Evolutionary conservation across 2,888 invertebrate genomes (phyloP).

Genomic region (Lycia hirtaria): DNA sequence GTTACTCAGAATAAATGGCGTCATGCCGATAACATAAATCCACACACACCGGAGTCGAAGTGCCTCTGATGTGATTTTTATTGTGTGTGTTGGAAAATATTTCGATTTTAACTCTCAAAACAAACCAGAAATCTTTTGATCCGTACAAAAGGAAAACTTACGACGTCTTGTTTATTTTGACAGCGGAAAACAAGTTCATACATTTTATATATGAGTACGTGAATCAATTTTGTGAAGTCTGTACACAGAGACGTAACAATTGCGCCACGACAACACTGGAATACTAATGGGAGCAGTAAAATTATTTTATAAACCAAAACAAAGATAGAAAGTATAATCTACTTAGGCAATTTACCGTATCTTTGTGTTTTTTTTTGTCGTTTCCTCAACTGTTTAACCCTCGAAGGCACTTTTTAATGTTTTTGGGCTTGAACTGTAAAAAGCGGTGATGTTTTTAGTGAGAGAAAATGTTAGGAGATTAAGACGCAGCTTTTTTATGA

Average conservation of each 20-base stretch:
- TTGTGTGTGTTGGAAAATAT: slow-evolving; percentile 27
- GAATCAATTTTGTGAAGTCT: slow-evolving; percentile 42
- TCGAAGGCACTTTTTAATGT: slow-evolving; percentile 53
- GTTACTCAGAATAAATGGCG: slow-evolving; percentile 12
- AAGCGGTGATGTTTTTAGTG: slow-evolving; percentile 42
- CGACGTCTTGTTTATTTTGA: slow-evolving; percentile 42
- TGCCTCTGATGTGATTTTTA: slow-evolving; percentile 27
- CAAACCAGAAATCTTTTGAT: slow-evolving; percentile 38
- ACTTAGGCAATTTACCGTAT: slow-evolving; percentile 49
- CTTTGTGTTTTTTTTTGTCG: slow-evolving; percentile 48
- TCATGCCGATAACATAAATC: slow-evolving; percentile 23
- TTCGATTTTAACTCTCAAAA: slow-evolving; percentile 33
- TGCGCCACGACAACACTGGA: slow-evolving; percentile 37
- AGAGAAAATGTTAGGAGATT: neutral
- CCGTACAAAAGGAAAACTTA: slow-evolving; percentile 32
- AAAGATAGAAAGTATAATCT: slow-evolving; percentile 45
- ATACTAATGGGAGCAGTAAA: slow-evolving; percentile 42
- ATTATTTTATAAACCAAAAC: slow-evolving; percentile 44
- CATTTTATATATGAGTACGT: slow-evolving; percentile 37
- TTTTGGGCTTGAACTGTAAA: slow-evolving; percentile 48
- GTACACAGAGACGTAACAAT: slow-evolving; percentile 39
- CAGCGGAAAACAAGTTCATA: slow-evolving; percentile 43
- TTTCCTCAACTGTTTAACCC: slow-evolving; percentile 50
- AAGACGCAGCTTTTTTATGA: neutral
- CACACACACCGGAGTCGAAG: slow-evolving; percentile 15